phyloP scores from a whole-genome alignment of 2,113 vertebrate species.

The Procapra przewalskii region DNA sequence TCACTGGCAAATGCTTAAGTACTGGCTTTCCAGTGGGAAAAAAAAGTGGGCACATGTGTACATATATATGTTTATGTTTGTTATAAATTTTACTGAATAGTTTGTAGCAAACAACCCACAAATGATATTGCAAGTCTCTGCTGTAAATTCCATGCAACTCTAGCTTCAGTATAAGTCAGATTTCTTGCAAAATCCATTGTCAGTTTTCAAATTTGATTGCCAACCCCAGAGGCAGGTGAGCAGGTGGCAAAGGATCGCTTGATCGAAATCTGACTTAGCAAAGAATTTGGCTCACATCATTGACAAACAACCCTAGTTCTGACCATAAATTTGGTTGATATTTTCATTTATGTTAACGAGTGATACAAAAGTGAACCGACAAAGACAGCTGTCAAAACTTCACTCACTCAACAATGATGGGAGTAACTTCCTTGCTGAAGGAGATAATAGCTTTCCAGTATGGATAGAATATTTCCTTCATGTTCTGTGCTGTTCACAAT shows the following conservation, averaged over 20 bases:
- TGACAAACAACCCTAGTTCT: not conserved
- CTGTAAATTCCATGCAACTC: not conserved
- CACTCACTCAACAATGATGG: not conserved
- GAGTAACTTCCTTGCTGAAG: not conserved
- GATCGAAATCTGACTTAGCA: not conserved
- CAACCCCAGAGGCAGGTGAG: not conserved
- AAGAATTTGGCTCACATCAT: not conserved
- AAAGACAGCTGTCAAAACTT: not conserved
- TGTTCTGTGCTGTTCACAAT: not conserved
- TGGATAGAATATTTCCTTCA: not conserved
- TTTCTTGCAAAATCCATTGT: not conserved
- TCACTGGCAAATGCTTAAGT: not conserved
- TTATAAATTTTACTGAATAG: not conserved
- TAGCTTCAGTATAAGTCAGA: not conserved
- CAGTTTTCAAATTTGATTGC: not conserved
- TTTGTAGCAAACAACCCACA: not conserved
- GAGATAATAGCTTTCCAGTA: not conserved
- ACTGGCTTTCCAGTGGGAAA: not conserved
- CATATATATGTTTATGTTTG: rapidly evolving
- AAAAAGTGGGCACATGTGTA: rapidly evolving
- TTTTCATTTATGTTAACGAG: not conserved
- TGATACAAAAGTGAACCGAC: not conserved
- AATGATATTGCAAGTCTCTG: rapidly evolving
- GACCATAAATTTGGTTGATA: not conserved
- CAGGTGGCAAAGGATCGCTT: not conserved